A percentile compares a stretch with the other conserved stretches of the same genome.
phyloP scores from a whole-genome alignment of 2,113 vertebrate species.

The Prionailurus viverrinus region DNA sequence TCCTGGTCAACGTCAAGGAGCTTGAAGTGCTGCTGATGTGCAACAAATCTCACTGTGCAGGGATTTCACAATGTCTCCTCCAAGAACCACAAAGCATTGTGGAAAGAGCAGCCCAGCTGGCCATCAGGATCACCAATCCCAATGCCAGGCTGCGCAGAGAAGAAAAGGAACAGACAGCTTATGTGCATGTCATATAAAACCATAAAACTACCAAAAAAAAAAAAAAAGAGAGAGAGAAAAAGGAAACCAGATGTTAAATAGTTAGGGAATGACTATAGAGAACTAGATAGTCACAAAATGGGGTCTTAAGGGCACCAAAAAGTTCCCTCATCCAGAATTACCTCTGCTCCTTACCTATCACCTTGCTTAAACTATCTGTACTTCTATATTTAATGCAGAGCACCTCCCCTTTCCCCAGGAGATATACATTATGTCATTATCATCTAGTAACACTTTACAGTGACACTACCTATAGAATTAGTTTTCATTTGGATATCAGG shows the following conservation, averaged over 20 bases:
- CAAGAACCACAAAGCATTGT: too few species aligned
- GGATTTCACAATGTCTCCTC: too few species aligned
- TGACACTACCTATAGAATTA: not conserved
- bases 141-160: too few species aligned
- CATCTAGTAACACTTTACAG: not conserved
- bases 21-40: too few species aligned
- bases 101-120: too few species aligned
- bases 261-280: not conserved
- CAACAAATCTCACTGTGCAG: too few species aligned
- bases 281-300: not conserved
- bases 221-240: not conserved
- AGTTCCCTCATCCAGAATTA: conserved; percentile 22
- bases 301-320: not conserved
- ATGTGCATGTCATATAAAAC: too few species aligned
- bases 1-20: too few species aligned
- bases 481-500: not conserved
- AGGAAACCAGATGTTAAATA: not conserved
- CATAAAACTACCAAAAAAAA: too few species aligned
- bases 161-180: too few species aligned
- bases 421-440: not conserved
- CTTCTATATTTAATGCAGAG: not conserved
- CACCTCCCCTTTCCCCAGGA: not conserved
- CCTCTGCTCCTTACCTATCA: not conserved
- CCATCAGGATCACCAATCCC: too few species aligned
- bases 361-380: not conserved